Percentiles rank a stretch among this genome's conserved stretches.
phyloP scores from a whole-genome alignment of 92 coral and sea anemone genomes.

The Scolanthus callimorphus region DNA sequence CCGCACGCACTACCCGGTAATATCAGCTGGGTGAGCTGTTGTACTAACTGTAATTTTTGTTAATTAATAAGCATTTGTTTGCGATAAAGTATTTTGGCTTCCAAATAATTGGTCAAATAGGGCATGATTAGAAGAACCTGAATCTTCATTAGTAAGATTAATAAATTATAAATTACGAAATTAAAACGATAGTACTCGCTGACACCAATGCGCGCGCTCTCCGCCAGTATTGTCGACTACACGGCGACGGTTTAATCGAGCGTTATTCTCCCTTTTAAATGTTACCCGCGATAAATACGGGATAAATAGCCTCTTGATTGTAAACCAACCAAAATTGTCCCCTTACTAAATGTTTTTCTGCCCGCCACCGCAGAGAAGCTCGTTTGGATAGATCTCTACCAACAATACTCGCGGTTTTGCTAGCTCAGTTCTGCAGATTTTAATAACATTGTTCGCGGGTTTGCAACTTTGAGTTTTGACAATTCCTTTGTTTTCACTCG shows the following conservation, averaged over 20 bases:
- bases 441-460: slow-evolving; percentile 14
- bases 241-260: slow-evolving; percentile 65
- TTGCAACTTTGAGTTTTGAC: slow-evolving; percentile 10
- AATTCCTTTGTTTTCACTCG: slow-evolving; percentile 48
- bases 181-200: slow-evolving; percentile 90
- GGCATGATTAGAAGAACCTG: slow-evolving; percentile 94
- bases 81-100: slow-evolving; percentile 98
- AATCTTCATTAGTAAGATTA: slow-evolving; percentile 91
- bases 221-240: slow-evolving; percentile 45
- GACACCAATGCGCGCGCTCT: slow-evolving; percentile 68
- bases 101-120: slow-evolving; percentile 97
- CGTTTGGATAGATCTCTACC: background rate
- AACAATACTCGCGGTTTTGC: background rate
- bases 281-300: slow-evolving; percentile 48
- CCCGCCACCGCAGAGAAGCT: slow-evolving; percentile 4
- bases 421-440: too few relatives aligned
- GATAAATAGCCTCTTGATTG: slow-evolving; percentile 58
- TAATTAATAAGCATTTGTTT: slow-evolving; percentile 97
- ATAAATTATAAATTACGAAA: slow-evolving; percentile 96
- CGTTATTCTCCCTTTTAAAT: slow-evolving; percentile 53
- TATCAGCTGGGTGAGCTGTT: slow-evolving; percentile 50
- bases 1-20: background rate
- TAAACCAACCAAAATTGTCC: slow-evolving; percentile 53
- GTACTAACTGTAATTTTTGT: slow-evolving; percentile 87
- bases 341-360: slow-evolving; percentile 5